Percentiles rank a stretch among this genome's conserved stretches.
These are phyloP conservation scores for Ophion ellenae DNA, from an alignment of 2,888 invertebrate species.

Conservation along the genomic window DNA sequence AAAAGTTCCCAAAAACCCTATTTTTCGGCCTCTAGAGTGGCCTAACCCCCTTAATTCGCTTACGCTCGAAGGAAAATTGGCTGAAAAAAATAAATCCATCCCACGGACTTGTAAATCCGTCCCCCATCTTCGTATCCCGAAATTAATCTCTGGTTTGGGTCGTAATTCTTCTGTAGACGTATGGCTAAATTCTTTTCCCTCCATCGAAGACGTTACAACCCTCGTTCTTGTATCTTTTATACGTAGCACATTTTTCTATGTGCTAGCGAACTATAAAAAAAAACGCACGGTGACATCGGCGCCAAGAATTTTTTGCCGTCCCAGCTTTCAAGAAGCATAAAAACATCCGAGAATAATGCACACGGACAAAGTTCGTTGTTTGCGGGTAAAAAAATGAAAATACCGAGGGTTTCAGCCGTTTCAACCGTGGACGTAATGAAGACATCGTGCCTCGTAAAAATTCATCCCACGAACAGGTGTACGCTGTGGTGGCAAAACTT, in stretches of 20 bases:
- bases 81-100: too few relatives aligned
- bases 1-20: too few relatives aligned
- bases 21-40: too few relatives aligned
- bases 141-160: not conserved
- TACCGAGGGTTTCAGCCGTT: not conserved
- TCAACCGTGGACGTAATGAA: slow-evolving; percentile 2
- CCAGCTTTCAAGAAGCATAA: not conserved
- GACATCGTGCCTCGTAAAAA: slow-evolving; percentile 23
- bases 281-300: not conserved
- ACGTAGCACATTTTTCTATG: not conserved
- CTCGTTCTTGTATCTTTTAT: not conserved
- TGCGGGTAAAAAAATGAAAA: not conserved
- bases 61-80: too few relatives aligned
- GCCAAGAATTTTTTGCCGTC: not conserved
- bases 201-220: not conserved
- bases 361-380: not conserved
- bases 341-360: not conserved
- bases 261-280: not conserved
- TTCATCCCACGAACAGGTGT: slow-evolving; percentile 1
- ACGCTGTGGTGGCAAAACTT: not conserved
- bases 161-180: not conserved
- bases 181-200: not conserved
- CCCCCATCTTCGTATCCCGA: too few relatives aligned
- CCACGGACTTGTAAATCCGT: too few relatives aligned
- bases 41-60: too few relatives aligned